Evolutionary conservation across 2,888 invertebrate species (phyloP), one percentile per base, ranked within the genome.

Genomic region (Oligia fasciuncula): DNA sequence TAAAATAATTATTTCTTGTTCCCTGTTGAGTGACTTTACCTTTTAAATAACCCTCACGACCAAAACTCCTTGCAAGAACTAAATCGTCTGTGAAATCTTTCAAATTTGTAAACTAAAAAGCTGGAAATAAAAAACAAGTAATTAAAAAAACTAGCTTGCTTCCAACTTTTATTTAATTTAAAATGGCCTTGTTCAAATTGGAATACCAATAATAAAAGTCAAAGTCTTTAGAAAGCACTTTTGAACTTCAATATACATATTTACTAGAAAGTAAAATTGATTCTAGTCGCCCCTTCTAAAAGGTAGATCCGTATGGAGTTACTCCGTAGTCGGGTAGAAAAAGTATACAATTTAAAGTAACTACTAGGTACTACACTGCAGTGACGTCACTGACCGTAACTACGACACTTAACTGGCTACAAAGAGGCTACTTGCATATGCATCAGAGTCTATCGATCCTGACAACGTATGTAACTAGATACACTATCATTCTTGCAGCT

Each of bases 361-460:
- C 73, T 79, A 72, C 62, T 79, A 23, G 8, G 2, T 54, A 76
- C 73, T 60, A 74, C 76, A 83, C 35, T 68, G 40, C 51, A 57
- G 49, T 77, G 81, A 73, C 77, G 80, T 60, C 40, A 80, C 1
- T 62, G 73, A 43, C 80, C 73, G 73, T 80, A 73, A 71, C 76
- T 63, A 40, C 73, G 51, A 67, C 80, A 77, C 76, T 84, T 84
- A 80, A 65, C 72, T 35, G 77, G 57, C 62, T 71, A 76, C 80
- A 73, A 80, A 77, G 83, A 73, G 84, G 60, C 84, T 73, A 84
- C 83, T 84, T 84, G 83, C 83, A 84, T 84, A 84, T 84, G 83
- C 83, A 84, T 83, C 83, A 69, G 69, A 19, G 57, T 57, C 60
- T 76, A 82, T 88, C 80, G 88, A 88, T 77, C 88, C 76, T 40